These are phyloP conservation scores for Lycaena phlaeas DNA, from an alignment of 2,888 invertebrate species.

Conservation along the genomic window DNA sequence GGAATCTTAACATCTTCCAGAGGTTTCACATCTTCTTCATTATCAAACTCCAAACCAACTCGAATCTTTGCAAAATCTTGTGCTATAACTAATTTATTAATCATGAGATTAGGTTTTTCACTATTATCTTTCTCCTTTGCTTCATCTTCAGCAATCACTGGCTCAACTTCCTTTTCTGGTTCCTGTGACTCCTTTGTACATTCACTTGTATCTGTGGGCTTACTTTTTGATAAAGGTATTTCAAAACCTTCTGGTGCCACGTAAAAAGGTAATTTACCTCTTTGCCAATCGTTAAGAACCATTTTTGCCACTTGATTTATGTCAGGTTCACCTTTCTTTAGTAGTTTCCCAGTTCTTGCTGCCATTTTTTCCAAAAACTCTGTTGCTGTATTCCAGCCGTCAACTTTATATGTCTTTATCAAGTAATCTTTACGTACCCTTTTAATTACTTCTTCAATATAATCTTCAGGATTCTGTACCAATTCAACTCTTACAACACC, in stretches of 20 bases:
- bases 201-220: conserved; percentile 28
- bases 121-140: conserved; percentile 27
- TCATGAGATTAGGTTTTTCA: conserved; percentile 42
- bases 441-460: conserved; percentile 88
- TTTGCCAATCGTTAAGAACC: conserved; percentile 98
- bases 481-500: conserved; percentile 98
- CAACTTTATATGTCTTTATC: conserved; percentile 89
- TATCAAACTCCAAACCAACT: conserved; percentile 79
- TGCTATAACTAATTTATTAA: conserved; percentile 71
- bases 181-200: conserved; percentile 20
- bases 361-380: conserved; percentile 96
- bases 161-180: conserved; percentile 29
- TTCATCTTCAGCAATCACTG: conserved; percentile 38
- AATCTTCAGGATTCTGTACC: conserved; percentile 95
- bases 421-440: conserved; percentile 93
- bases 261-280: conserved; percentile 97
- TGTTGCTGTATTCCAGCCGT: conserved; percentile 83
- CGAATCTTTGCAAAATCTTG: conserved; percentile 89
- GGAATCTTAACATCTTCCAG: conserved; percentile 63
- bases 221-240: conserved; percentile 71
- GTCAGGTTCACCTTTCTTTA: conserved; percentile 98
- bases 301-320: conserved; percentile 89
- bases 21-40: conserved; percentile 75
- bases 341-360: conserved; percentile 86
- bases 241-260: conserved; percentile 89